phyloP scores from a whole-genome alignment of 2,888 invertebrate genomes.

The Amitus sp. region DNA sequence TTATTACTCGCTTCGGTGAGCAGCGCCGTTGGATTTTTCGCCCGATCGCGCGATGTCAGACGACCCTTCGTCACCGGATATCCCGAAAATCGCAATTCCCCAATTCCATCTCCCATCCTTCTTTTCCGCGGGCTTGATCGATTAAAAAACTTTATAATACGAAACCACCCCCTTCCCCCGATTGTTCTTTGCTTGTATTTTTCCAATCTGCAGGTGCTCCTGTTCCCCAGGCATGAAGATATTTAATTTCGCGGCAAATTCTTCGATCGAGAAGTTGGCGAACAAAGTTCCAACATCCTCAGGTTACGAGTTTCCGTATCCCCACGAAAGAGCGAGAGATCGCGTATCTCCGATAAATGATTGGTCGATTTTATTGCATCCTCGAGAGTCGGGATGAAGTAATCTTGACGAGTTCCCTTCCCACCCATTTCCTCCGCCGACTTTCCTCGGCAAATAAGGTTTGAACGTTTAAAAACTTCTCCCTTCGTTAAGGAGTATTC shows the following conservation, averaged over 20 bases:
- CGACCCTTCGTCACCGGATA: conserved; percentile 39
- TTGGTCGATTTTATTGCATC: no score
- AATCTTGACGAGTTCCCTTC: conserved; percentile 33
- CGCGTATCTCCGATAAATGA: no score
- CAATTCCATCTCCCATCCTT: conserved; percentile 25
- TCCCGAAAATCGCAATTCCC: conserved; percentile 40
- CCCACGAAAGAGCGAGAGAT: no score
- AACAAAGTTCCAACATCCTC: no score
- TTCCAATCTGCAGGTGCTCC: conserved; percentile 53
- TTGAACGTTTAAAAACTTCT: conserved; percentile 57
- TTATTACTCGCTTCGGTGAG: conserved; percentile 50
- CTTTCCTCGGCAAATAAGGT: conserved; percentile 37
- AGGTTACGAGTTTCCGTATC: no score
- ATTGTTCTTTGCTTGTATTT: conserved; percentile 59
- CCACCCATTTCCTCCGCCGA: no score
- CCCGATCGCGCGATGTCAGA: conserved; percentile 42
- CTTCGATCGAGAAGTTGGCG: conserved; percentile 32
- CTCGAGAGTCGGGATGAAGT: no score
- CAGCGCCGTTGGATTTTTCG: conserved; percentile 39
- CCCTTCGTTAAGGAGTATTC: conserved; percentile 59
- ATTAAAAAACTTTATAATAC: conserved; percentile 63
- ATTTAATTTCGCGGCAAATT: conserved; percentile 57
- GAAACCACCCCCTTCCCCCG: conserved; percentile 47
- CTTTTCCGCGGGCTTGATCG: conserved; percentile 55
- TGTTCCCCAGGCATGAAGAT: conserved; percentile 48